phyloP scores from a whole-genome alignment of 64 coral and sea anemone species.

The Exaiptasia diaphana region DNA sequence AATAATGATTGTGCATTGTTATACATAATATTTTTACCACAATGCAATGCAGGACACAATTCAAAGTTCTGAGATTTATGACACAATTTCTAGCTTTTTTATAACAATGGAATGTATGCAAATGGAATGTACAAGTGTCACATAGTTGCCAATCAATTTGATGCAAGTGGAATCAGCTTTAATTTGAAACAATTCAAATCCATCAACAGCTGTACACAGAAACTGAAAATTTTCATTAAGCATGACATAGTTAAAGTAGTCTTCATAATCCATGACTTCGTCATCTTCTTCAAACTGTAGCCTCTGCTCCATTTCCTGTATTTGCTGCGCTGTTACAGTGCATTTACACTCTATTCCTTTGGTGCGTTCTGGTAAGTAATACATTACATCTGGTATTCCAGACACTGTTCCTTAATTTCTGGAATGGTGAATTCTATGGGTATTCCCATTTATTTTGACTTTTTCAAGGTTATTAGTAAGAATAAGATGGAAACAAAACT shows the following conservation, averaged over 20 bases:
- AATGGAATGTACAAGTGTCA: too few species aligned
- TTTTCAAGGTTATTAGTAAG: slow-evolving; percentile 20
- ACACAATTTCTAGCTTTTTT: too few species aligned
- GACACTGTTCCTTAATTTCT: slow-evolving; percentile 28
- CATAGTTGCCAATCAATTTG: too few species aligned
- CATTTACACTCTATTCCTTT: background rate
- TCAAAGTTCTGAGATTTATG: too few species aligned
- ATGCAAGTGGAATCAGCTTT: slow-evolving; percentile 11
- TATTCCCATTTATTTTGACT: slow-evolving; percentile 29
- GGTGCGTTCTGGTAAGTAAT: slow-evolving; percentile 10
- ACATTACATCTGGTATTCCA: slow-evolving; percentile 34
- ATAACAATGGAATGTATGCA: too few species aligned
- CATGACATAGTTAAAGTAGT: slow-evolving; percentile 45
- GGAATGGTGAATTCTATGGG: slow-evolving; percentile 12
- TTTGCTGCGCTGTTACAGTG: background rate
- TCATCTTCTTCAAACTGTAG: background rate
- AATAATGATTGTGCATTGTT: too few species aligned
- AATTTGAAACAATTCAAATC: slow-evolving; percentile 25
- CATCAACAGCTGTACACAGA: slow-evolving; percentile 2
- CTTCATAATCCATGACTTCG: slow-evolving; percentile 11
- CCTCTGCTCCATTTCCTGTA: slow-evolving; percentile 35
- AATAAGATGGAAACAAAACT: slow-evolving; percentile 20
- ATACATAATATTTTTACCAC: too few species aligned
- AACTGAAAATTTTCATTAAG: slow-evolving; percentile 21
- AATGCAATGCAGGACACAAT: too few species aligned